Conservation (phyloP, 2,797 vertebrate species). For the Fratercula arctica region DNA sequence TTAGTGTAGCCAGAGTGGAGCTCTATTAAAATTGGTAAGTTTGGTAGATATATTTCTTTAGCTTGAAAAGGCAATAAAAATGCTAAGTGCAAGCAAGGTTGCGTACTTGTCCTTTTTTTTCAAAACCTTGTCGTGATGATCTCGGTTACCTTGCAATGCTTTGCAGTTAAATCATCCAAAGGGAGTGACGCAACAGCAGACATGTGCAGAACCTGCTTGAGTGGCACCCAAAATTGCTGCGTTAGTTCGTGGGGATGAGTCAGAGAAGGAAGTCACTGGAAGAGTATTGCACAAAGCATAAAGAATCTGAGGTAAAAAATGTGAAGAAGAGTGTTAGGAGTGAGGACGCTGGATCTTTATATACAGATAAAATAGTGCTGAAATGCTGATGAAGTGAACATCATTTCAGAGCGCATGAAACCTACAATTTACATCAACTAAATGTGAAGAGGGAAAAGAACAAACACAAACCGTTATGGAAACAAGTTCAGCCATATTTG, state of each 20-base stretch:
- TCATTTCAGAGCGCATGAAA: constrained; percentile 58
- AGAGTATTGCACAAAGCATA: constrained; percentile 30
- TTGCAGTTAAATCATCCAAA: constrained; percentile 40
- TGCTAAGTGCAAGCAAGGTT: not conserved
- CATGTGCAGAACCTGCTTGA: constrained; percentile 64
- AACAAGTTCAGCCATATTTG: constrained; percentile 66
- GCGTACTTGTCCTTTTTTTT: not conserved
- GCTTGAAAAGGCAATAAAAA: not conserved
- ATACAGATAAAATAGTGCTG: constrained; percentile 60
- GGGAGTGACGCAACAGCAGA: constrained; percentile 58
- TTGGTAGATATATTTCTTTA: not conserved
- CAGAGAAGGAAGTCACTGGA: constrained; percentile 56
- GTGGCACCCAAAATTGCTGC: constrained; percentile 49
- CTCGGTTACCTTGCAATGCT: constrained; percentile 27
- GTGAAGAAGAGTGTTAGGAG: constrained; percentile 40
- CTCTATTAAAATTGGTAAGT: too few species aligned
- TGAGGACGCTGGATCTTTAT: constrained; percentile 56
- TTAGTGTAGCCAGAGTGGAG: not conserved
- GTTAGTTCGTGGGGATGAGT: constrained; percentile 53
- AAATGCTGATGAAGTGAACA: constrained; percentile 69
- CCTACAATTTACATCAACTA: constrained; percentile 70
- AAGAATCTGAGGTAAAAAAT: constrained; percentile 62
- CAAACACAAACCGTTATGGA: constrained; percentile 61
- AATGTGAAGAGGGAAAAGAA: constrained; percentile 59
- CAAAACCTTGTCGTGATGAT: constrained; percentile 4